phyloP scores from a whole-genome alignment of 2,113 vertebrate genomes.

The Neolamprologus modestus region DNA sequence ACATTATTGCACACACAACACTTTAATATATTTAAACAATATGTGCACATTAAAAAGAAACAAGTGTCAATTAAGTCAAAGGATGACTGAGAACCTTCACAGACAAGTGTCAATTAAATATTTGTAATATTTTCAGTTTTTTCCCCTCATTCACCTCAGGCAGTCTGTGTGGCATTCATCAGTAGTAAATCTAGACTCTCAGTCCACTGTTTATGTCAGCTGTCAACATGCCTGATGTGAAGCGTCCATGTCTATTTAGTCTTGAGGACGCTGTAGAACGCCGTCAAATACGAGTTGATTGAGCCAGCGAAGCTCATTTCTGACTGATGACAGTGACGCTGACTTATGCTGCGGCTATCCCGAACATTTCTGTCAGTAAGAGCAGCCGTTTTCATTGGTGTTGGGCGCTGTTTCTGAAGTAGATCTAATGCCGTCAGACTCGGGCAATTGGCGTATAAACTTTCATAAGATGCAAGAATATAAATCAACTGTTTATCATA shows the following conservation, averaged over 20 bases:
- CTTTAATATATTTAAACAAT: background rate
- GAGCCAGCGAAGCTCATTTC: background rate
- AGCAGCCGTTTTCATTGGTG: background rate
- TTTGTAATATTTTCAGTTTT: background rate
- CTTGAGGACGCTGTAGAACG: background rate
- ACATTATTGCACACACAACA: background rate
- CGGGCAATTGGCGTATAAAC: background rate
- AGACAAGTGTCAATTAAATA: background rate
- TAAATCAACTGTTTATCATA: background rate
- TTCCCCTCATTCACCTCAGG: background rate
- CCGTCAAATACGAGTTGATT: rapidly evolving
- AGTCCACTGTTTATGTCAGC: background rate
- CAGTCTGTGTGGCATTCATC: background rate
- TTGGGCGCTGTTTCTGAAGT: background rate
- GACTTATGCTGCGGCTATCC: background rate
- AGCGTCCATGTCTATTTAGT: background rate
- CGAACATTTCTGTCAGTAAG: background rate
- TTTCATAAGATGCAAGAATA: background rate
- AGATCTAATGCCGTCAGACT: background rate
- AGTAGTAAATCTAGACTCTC: background rate
- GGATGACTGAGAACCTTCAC: too few relatives aligned
- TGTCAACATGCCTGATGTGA: background rate
- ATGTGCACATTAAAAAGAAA: background rate
- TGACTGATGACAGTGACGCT: background rate
- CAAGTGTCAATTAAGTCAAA: background rate